phyloP scores from a whole-genome alignment of 2,113 vertebrate species.

The Chlamydotis undulata region DNA sequence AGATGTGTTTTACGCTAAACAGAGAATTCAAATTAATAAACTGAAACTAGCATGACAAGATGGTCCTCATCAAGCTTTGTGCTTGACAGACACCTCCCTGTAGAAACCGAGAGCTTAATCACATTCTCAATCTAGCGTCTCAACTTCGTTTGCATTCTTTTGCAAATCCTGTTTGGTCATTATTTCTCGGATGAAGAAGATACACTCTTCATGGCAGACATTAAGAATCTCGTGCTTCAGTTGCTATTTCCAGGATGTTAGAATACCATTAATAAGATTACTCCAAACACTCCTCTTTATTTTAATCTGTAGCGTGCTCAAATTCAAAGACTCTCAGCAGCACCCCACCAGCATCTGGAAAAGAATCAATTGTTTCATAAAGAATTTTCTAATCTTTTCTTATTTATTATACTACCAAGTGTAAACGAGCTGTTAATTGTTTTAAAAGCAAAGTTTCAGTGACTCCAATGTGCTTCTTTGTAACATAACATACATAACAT shows the following conservation, averaged over 20 bases:
- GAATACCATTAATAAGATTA: not conserved
- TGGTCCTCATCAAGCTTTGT: not conserved
- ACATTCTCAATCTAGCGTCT: not conserved
- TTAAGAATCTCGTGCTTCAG: not conserved
- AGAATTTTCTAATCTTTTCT: not conserved
- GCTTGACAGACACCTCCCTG: not conserved
- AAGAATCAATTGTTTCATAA: accelerated
- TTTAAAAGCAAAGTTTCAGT: not conserved
- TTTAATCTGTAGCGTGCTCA: not conserved
- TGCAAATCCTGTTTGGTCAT: not conserved
- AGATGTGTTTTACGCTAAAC: not conserved
- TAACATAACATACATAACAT: not conserved
- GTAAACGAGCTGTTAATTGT: not conserved
- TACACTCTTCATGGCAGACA: not conserved
- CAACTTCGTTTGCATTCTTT: not conserved
- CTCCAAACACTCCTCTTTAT: not conserved
- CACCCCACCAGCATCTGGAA: not conserved
- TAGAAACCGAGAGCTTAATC: not conserved
- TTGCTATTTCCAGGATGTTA: not conserved
- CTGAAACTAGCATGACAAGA: not conserved
- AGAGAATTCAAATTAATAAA: not conserved
- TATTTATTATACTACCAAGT: not conserved
- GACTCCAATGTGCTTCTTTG: not conserved
- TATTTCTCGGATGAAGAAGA: not conserved
- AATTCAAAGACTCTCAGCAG: not conserved